Evolutionary conservation across 2,113 vertebrate genomes (phyloP), one percentile per base, ranked within the genome.

Genomic region (Sinocyclocheilus maitianheensis): DNA sequence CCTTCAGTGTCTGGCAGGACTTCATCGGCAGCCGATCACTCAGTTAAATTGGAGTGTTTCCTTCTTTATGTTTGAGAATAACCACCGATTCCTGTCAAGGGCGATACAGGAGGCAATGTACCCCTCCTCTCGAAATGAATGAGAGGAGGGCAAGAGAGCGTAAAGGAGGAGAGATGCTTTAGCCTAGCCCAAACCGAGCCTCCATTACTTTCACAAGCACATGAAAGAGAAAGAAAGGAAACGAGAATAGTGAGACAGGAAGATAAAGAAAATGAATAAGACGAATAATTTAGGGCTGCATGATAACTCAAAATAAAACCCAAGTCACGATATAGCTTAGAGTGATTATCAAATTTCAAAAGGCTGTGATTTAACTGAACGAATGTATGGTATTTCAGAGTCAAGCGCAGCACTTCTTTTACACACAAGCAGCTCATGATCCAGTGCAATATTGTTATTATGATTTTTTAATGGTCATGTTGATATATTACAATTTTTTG

Each of bases 1-100:
- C 97, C 89, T 94, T 96, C 92, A 95, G 92, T 91, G 95, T 96
- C 90, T 96, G 96, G 92, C 96, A 96, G 91, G 97, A 95, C 91
- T 94, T 99, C 97, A 98, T 97, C 86, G 77, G 93, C 40, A 46
- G 11, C 26, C 30, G 43, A 80, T 34, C 18, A 1, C n/a, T n/a
- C 5, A 16, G 4, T 6, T 63, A 79, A 12, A 26, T 53, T 1
- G 1, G 11, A 34, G 26, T 18, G 51, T 43, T 40, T 82, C 2
- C 6, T 26, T 82, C 63, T 69, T 37, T 51, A 34, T 12, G 26
- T 51, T 82, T 53, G 40, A 69, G 24, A 34, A 16, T 1, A 46
- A 20, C 60, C 9, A 20, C 37, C 1, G 24, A 30, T 71, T 80
- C 12, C 55, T 43, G 22, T 43, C 34, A 63, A 80, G 34, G 37